Base-by-base conservation (phyloP, 2,888 invertebrate species). In the Rhabditophanes sp. region DNA sequence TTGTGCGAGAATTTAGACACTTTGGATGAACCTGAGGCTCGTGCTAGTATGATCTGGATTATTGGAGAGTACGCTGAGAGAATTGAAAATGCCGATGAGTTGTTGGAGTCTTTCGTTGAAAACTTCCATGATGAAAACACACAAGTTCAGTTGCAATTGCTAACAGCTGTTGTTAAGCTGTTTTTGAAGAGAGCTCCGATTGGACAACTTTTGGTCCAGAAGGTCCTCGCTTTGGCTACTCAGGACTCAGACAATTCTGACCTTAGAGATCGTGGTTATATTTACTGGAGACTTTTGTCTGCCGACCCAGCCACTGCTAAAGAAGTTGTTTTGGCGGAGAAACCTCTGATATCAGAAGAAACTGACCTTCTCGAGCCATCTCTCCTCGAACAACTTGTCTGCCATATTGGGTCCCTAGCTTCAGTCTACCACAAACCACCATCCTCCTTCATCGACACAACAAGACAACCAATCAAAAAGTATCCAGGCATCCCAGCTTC, bases 351-450 rank as follows among this genome's bases (percentile, higher is more conserved):
- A 65, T 88, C 88, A 1, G 96, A 99, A 67, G 96, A 96, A 72
- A 96, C 93, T 0, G 96, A 96, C 72, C 72, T 93, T 26, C 70
- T 96, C 48, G 96, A 96, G 67, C 96, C 96, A 1, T 93, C 93
- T 0, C 71, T 96, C 25, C 70, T 96, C 42, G 93, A 96, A 67
- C 96, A 99, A 69, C 75, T 99, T 37, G 90, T 93, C 64, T 93
- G 93, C 66, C 93, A 96, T 69, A 93, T 96, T 64, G 87, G 88
- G 42, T 85, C 85, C 26, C 74, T 96, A 49, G 96, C 96, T 0
- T 85, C 90, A 25, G 93, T 96, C 8, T 99, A 96, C 66, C 96
- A 96, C 66, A 96, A 96, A 67, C 96, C 96, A 15, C 96, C 96
- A 0, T 83, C 83, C 8, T 87, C 93, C 0, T 99, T 96, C 67